Conservation (phyloP, 2,888 invertebrate species). For the Drosophila quinaria region DNA sequence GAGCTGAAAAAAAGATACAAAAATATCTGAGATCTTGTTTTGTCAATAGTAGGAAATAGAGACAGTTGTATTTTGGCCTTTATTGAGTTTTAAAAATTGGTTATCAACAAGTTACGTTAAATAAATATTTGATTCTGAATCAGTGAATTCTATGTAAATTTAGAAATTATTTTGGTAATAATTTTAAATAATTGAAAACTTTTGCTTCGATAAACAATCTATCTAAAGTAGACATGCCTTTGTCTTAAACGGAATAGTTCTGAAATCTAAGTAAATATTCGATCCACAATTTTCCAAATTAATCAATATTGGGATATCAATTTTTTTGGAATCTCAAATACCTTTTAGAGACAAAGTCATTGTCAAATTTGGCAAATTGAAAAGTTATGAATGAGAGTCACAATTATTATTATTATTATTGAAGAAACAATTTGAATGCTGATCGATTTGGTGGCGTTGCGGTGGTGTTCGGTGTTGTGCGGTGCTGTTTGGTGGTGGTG, state of each 20-base stretch:
- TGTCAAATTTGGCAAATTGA: slow-evolving; percentile 7
- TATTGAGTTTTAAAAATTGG: too few species aligned
- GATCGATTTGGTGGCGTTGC: slow-evolving; percentile 12
- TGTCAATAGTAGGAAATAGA: too few species aligned
- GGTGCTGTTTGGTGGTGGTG: slow-evolving; percentile 17
- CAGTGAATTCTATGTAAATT: neutral
- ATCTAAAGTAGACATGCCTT: neutral
- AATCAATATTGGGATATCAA: neutral
- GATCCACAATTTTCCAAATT: neutral
- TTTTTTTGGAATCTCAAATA: neutral
- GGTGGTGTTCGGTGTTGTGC: neutral
- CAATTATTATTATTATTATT: slow-evolving; percentile 29
- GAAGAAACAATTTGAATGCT: slow-evolving; percentile 29
- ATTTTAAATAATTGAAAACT: too few species aligned
- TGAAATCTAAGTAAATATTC: neutral
- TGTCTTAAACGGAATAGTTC: neutral
- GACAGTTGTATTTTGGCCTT: too few species aligned
- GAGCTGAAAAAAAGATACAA: too few species aligned
- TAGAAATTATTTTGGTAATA: neutral
- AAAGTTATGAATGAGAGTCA: slow-evolving; percentile 28
- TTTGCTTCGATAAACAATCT: too few species aligned
- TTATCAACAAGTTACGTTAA: too few species aligned
- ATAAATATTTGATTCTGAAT: too few species aligned
- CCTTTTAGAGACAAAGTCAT: too few species aligned
- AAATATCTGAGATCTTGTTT: too few species aligned